These are phyloP conservation scores for Loripinus fragilis DNA, from an alignment of 2,888 invertebrate genomes.

Conservation along the genomic window DNA sequence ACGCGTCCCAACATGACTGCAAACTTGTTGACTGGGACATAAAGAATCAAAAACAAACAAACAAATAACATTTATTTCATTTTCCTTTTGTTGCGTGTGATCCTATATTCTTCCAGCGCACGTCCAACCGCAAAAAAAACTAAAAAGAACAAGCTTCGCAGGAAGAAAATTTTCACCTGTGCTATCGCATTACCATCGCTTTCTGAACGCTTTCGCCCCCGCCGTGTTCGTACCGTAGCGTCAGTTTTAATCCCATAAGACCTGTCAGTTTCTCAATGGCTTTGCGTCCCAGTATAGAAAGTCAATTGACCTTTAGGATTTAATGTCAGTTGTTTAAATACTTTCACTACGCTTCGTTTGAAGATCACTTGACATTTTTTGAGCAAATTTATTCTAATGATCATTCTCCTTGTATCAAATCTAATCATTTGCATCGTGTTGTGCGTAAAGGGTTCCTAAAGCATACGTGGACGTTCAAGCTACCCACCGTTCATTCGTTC, in stretches of 20 bases:
- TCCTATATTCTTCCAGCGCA: no score
- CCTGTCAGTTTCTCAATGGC: not conserved
- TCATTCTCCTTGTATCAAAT: slow-evolving; percentile 15
- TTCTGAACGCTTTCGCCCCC: not conserved
- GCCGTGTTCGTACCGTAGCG: not conserved
- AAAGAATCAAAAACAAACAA: no score
- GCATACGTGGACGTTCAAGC: no score
- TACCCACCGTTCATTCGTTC: no score
- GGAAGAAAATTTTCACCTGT: not conserved
- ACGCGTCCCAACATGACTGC: no score
- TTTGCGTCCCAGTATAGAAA: not conserved
- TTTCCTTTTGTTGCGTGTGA: no score
- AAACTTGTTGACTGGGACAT: no score
- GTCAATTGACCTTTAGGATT: slow-evolving; percentile 19
- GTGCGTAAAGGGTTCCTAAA: no score
- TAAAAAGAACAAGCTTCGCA: not conserved
- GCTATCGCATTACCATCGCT: not conserved
- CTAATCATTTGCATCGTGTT: no score
- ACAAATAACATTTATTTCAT: no score
- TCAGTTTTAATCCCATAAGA: not conserved
- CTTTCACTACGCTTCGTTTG: slow-evolving; percentile 6
- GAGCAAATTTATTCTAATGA: slow-evolving; percentile 21
- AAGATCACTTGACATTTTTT: slow-evolving; percentile 16
- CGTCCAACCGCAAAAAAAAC: no score
- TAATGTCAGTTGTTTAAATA: slow-evolving; percentile 15